phyloP scores from a whole-genome alignment of 2,113 vertebrate genomes.

The Riparia riparia region DNA sequence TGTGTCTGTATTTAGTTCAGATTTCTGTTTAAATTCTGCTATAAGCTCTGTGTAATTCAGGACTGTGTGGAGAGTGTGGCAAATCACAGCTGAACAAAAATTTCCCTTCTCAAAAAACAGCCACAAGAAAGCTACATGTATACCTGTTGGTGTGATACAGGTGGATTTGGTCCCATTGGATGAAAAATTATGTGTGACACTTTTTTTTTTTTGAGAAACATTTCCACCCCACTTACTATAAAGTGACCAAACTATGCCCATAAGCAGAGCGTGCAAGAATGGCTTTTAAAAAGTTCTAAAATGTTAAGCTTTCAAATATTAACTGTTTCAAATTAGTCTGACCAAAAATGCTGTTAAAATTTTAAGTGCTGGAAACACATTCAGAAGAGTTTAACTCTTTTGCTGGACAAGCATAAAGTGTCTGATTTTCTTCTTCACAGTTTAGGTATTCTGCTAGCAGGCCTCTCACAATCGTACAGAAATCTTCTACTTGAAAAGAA shows the following conservation, averaged over 20 bases:
- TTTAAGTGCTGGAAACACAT: not conserved
- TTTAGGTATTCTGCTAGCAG: not conserved
- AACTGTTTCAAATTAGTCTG: not conserved
- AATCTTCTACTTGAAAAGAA: not conserved
- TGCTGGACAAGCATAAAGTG: not conserved
- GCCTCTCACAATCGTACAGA: not conserved
- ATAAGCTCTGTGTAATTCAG: not conserved
- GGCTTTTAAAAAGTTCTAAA: not conserved
- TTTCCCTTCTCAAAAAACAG: not conserved
- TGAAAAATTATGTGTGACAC: not conserved
- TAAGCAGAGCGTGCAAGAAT: not conserved
- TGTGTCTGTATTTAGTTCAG: not conserved
- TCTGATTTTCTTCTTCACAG: not conserved
- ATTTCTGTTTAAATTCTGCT: not conserved
- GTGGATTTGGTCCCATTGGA: not conserved
- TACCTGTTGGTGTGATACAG: not conserved
- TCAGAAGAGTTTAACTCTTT: not conserved
- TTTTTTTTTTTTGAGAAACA: not conserved
- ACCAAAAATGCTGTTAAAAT: not conserved
- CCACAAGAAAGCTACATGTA: accelerated
- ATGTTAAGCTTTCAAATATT: not conserved
- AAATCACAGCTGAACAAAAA: not conserved
- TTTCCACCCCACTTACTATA: not conserved
- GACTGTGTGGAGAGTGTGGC: not conserved
- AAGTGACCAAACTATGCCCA: not conserved